phyloP scores from a whole-genome alignment of 92 coral and sea anemone genomes.

The Bergia sp. region DNA sequence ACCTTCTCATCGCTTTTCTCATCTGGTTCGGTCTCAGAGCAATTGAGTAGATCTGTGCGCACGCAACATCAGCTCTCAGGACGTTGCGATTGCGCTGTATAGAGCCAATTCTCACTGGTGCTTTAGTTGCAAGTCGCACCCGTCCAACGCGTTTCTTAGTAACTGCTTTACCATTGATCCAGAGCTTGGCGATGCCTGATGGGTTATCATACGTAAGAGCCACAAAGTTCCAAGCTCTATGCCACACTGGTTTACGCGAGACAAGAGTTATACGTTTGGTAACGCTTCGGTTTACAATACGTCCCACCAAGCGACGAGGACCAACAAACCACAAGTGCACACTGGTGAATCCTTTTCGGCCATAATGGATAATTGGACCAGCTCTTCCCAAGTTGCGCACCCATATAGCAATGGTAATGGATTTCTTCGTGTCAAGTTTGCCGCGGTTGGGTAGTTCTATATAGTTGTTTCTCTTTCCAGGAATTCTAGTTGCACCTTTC shows the following conservation, averaged over 20 bases:
- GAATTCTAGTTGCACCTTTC: constrained; percentile 54
- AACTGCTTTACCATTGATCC: constrained; percentile 68
- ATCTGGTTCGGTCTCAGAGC: constrained; percentile 67
- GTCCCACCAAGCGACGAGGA: constrained; percentile 61
- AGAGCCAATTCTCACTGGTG: constrained; percentile 73
- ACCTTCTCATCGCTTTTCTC: constrained; percentile 68
- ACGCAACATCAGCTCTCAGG: constrained; percentile 73
- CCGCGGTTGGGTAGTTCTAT: constrained; percentile 69
- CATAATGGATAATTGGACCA: constrained; percentile 75
- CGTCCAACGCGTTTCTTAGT: constrained; percentile 58
- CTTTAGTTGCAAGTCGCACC: constrained; percentile 58
- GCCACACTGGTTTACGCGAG: constrained; percentile 44
- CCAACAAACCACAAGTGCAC: constrained; percentile 72
- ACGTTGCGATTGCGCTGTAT: constrained; percentile 61
- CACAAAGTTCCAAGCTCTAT: constrained; percentile 72
- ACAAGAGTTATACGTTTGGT: constrained; percentile 47
- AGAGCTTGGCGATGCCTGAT: constrained; percentile 68
- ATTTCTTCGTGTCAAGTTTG: constrained; percentile 65
- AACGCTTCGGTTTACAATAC: constrained; percentile 59
- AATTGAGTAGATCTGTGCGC: constrained; percentile 73
- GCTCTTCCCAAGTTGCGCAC: constrained; percentile 55
- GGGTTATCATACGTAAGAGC: constrained; percentile 72
- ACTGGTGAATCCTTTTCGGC: constrained; percentile 52
- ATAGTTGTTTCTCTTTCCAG: constrained; percentile 74
- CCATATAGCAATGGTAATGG: constrained; percentile 75